phyloP scores from a whole-genome alignment of 30 jellyfish, hydroid and myxozoan species.

The Aurelia coerulea region DNA sequence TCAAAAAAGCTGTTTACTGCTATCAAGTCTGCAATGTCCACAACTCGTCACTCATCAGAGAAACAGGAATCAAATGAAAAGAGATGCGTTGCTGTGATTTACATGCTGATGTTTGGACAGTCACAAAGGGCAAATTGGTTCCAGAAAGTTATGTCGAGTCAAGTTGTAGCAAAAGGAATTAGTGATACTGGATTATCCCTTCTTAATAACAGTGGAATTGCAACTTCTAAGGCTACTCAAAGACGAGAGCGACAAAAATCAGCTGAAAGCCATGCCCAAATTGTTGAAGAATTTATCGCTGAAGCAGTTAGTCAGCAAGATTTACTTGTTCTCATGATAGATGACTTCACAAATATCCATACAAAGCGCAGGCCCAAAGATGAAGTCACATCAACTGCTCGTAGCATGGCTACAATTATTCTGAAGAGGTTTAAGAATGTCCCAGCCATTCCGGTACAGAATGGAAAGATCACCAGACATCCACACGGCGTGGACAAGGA shows the following conservation, averaged over 20 bases:
- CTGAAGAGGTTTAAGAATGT: constrained; percentile 13
- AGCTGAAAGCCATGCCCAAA: not conserved
- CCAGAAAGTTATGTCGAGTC: constrained; percentile 1
- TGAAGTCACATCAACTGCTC: constrained; percentile 15
- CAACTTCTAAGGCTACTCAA: constrained; percentile 13
- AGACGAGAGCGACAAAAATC: not conserved
- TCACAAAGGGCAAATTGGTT: too few relatives aligned
- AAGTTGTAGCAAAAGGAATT: constrained; percentile 8
- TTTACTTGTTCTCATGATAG: constrained; percentile 2
- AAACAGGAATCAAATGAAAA: too few relatives aligned
- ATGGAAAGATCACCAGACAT: not conserved
- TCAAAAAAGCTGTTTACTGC: too few relatives aligned
- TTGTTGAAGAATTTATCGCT: not conserved
- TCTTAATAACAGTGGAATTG: constrained; percentile 12
- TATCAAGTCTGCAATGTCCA: too few relatives aligned
- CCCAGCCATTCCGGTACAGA: constrained; percentile 14
- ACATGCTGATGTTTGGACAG: too few relatives aligned
- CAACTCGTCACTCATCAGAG: too few relatives aligned
- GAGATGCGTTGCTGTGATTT: too few relatives aligned
- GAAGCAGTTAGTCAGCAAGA: constrained; percentile 8
- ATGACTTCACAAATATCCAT: constrained; percentile 18
- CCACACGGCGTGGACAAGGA: constrained; percentile 8
- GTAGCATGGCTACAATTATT: constrained; percentile 21
- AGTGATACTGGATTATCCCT: constrained; percentile 14
- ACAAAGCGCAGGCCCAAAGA: constrained; percentile 22